phyloP scores from a whole-genome alignment of 2,888 invertebrate species.

The Drosophila parthenogenetica region DNA sequence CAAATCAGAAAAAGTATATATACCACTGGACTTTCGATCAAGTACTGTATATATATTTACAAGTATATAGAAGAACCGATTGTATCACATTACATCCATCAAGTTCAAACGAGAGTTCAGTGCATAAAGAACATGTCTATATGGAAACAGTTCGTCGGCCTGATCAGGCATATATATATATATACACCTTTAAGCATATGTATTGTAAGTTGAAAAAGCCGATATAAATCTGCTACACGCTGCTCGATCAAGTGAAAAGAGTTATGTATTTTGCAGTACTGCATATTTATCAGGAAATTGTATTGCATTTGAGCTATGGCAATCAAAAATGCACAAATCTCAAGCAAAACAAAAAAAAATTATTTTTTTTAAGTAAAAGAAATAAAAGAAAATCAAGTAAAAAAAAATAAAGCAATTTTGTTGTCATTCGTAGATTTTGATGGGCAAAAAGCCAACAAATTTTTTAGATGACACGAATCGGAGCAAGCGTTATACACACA shows the following conservation, averaged over 20 bases:
- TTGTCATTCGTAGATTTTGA: constrained; percentile 42
- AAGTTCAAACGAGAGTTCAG: background rate
- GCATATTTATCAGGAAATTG: constrained; percentile 44
- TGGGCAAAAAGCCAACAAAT: constrained; percentile 51
- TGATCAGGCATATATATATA: background rate
- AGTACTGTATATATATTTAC: background rate
- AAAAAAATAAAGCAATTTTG: constrained; percentile 21
- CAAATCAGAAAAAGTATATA: background rate
- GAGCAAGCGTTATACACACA: constrained; percentile 17
- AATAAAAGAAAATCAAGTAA: constrained; percentile 7
- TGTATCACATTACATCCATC: background rate
- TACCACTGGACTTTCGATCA: background rate
- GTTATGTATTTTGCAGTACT: constrained; percentile 1
- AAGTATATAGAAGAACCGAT: no score
- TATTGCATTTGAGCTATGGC: constrained; percentile 17
- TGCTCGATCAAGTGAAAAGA: background rate
- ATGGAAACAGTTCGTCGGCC: constrained; percentile 5
- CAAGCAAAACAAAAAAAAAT: constrained; percentile 17
- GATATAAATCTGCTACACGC: no score
- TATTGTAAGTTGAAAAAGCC: no score
- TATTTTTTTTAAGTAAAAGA: background rate
- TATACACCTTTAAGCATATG: no score
- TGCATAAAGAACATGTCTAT: constrained; percentile 1
- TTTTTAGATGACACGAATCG: constrained; percentile 42
- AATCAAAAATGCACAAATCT: constrained; percentile 32